Percentiles rank a stretch among this genome's conserved stretches.
Evolutionary conservation across 2,888 invertebrate genomes (phyloP).

Genomic region (Pilophorus perplexus): DNA sequence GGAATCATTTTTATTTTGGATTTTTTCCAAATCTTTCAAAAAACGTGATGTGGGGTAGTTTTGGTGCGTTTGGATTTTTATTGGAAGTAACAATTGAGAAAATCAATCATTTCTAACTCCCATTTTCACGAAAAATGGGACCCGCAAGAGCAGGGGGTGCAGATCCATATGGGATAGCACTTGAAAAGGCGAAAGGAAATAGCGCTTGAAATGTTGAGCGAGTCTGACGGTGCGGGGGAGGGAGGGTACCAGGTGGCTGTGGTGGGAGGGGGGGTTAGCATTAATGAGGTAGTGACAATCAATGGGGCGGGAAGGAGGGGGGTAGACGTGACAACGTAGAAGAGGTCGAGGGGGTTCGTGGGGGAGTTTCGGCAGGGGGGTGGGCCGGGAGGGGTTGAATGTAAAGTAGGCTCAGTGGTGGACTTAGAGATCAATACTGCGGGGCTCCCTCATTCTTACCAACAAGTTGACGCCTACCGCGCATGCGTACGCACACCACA

Average conservation of each 20-base stretch:
- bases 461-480: constrained; percentile 33
- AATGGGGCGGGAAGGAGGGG: neutral
- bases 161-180: neutral
- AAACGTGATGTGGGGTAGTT: no score
- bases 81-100: no score
- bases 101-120: no score
- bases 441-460: constrained; percentile 39
- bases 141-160: neutral
- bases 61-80: no score
- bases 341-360: neutral
- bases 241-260: neutral
- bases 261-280: neutral
- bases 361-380: constrained; percentile 8
- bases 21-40: no score
- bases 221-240: no score
- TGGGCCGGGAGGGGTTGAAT: constrained; percentile 30
- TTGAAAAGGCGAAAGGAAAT: neutral
- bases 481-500: constrained; percentile 35
- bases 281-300: constrained; percentile 39
- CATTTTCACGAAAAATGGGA: no score
- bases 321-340: neutral
- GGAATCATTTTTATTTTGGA: no score
- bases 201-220: neutral
- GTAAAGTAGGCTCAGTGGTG: constrained; percentile 39
- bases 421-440: constrained; percentile 38